A percentile compares a stretch with the other conserved stretches of the same genome.
phyloP scores from a whole-genome alignment of 2,888 invertebrate genomes.

The Linnaemya tessellans region DNA sequence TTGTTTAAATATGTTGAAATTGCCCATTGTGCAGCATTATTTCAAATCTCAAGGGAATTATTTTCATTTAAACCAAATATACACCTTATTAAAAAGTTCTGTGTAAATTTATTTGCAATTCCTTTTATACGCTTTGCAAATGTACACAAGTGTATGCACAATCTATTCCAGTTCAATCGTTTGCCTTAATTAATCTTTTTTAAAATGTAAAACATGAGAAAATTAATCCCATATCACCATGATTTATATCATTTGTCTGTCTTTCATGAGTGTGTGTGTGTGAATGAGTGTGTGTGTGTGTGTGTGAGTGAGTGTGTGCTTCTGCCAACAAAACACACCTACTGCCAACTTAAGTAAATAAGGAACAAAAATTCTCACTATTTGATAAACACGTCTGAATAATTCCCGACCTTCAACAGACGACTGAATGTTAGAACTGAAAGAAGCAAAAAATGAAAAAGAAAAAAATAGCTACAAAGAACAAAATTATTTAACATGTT shows the following conservation, averaged over 20 bases:
- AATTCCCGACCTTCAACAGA: constrained; percentile 7
- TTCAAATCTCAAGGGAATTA: background rate
- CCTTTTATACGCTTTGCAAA: background rate
- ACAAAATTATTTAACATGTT: constrained; percentile 68
- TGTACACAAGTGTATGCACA: background rate
- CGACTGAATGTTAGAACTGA: background rate
- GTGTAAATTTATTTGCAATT: constrained; percentile 3
- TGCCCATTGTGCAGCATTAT: background rate
- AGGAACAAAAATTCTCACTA: constrained; percentile 54
- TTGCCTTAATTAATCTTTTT: constrained; percentile 54
- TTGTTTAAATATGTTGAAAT: too few relatives aligned
- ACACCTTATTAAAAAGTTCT: constrained; percentile 5
- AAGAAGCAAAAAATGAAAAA: background rate
- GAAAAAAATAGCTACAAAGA: background rate
- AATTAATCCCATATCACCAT: constrained; percentile 49
- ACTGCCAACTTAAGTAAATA: constrained; percentile 61
- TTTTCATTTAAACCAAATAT: background rate
- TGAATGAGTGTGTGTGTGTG: too few relatives aligned
- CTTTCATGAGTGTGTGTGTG: background rate
- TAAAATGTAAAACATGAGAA: constrained; percentile 29
- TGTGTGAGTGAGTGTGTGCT: background rate
- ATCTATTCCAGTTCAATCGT: constrained; percentile 40
- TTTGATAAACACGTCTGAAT: constrained; percentile 34
- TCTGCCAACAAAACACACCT: constrained; percentile 50
- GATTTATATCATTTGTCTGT: constrained; percentile 46